phyloP scores from a whole-genome alignment of 2,888 invertebrate genomes.

The Netelia melanura region DNA sequence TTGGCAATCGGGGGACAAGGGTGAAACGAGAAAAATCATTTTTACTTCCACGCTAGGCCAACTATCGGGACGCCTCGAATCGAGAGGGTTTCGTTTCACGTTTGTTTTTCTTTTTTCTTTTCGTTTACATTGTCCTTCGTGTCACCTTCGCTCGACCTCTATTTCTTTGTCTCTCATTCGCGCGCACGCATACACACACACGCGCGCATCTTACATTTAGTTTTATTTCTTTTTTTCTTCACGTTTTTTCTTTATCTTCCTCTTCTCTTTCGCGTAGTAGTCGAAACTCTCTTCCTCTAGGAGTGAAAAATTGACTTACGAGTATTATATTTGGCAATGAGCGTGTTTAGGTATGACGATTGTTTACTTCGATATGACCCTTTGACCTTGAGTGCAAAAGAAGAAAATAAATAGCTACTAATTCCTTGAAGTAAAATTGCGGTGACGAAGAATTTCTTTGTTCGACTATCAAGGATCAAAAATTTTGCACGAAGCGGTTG shows the following conservation, averaged over 20 bases:
- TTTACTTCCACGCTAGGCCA: slow-evolving; percentile 82
- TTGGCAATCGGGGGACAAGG: slow-evolving; percentile 72
- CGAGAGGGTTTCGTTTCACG: slow-evolving; percentile 71
- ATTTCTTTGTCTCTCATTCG: slow-evolving; percentile 8
- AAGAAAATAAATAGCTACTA: not conserved
- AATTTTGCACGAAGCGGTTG: not conserved
- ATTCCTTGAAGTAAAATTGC: not conserved
- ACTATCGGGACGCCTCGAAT: slow-evolving; percentile 79
- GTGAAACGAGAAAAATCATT: slow-evolving; percentile 74
- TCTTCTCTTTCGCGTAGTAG: not conserved
- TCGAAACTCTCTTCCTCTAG: slow-evolving; percentile 45
- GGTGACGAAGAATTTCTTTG: no score
- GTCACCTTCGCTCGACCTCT: not conserved
- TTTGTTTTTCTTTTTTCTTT: not conserved
- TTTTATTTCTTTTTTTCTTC: not conserved
- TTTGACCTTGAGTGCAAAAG: not conserved
- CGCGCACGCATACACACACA: no score
- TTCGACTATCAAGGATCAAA: no score
- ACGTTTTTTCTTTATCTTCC: not conserved
- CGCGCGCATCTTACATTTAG: slow-evolving; percentile 13
- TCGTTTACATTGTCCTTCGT: not conserved
- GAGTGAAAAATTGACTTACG: slow-evolving; percentile 34
- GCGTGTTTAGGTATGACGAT: not conserved
- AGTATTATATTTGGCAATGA: not conserved
- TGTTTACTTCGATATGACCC: not conserved